A percentile compares a stretch with the other conserved stretches of the same genome.
Conservation (phyloP, 2,113 vertebrate species). For the Symphodus melops region DNA sequence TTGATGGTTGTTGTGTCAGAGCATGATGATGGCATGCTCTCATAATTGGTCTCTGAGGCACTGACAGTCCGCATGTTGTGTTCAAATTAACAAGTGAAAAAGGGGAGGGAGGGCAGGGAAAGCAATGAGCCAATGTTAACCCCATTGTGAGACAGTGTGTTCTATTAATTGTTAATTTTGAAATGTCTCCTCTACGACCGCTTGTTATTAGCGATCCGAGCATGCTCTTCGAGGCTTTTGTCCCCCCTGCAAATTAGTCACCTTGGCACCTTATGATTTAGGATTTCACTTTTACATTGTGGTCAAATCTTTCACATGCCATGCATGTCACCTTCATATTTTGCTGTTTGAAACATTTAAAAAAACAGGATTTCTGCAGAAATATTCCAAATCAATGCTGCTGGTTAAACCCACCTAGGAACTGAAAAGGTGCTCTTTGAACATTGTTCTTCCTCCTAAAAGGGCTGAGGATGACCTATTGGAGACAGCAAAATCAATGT, state of each 20-base stretch:
- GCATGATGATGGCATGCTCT: conserved; percentile 30
- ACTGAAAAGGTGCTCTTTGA: conserved; percentile 21
- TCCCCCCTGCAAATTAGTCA: not conserved
- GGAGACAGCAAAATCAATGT: conserved; percentile 47
- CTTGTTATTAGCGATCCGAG: not conserved
- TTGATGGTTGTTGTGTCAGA: conserved; percentile 23
- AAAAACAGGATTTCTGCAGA: conserved; percentile 7
- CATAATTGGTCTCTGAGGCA: conserved; percentile 62
- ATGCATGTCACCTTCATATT: not conserved
- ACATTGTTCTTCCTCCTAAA: conserved; percentile 35
- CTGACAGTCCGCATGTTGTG: not conserved
- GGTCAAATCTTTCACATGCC: not conserved
- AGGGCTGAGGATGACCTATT: conserved; percentile 49
- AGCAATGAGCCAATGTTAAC: not conserved
- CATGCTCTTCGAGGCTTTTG: not conserved
- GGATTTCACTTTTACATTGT: not conserved
- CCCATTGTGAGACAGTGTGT: not conserved
- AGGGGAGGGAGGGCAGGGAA: too few relatives aligned
- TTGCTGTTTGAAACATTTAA: conserved; percentile 4
- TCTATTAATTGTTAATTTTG: not conserved
- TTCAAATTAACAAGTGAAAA: conserved; percentile 4
- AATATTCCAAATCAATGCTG: conserved; percentile 14
- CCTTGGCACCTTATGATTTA: not conserved
- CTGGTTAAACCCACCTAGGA: conserved; percentile 9
- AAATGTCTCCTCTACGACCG: conserved; percentile 1